Evolutionary conservation across 1,140 invertebrate species (phyloP), one percentile per base, ranked within the genome.

Genomic region (Procambarus clarkii): DNA sequence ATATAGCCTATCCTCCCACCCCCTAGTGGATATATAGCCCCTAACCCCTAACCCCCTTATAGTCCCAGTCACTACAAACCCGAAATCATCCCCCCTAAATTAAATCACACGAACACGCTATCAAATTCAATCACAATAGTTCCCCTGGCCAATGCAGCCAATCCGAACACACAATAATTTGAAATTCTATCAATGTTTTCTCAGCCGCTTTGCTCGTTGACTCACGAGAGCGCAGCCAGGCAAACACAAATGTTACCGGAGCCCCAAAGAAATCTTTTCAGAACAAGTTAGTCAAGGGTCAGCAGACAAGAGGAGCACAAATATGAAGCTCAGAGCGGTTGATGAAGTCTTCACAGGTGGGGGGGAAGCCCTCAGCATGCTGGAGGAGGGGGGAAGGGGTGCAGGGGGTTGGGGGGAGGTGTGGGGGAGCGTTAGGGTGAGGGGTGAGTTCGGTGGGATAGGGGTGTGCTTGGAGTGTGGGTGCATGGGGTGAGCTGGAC

Each of bases 211-310:
- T 82, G 58, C 60, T 88, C 79, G 45, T 88, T 82, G 80, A 64
- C 74, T 80, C 85, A 86, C 34, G 50, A 74, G 86, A 88, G 86
- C 69, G 81, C 82, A 82, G 86, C 69, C 77, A 81, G 79, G 60
- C 86, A 88, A 88, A 88, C 86, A 88, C 24, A 88, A 79, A 88
- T 88, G 60, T 88, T 88, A 71, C 86, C 82, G 78, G 48, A 71
- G 50, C 69, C 69, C n/a, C 69, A 76, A 77, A 83, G 69, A 81
- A 90, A 84, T 60, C 81, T 77, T 84, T 84, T 84, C 88, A 84
- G 15, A 46, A 77, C 88, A 90, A 88, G 78, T 88, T 82, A 64
- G 78, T 88, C 78, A 71, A 88, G 86, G 79, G 86, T 88, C 78
- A 88, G 78, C 79, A 45, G 86, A 88, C 86, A 88, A 88, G 86